phyloP scores from a whole-genome alignment of 2,888 invertebrate species.

The Halictus quadricinctus region DNA sequence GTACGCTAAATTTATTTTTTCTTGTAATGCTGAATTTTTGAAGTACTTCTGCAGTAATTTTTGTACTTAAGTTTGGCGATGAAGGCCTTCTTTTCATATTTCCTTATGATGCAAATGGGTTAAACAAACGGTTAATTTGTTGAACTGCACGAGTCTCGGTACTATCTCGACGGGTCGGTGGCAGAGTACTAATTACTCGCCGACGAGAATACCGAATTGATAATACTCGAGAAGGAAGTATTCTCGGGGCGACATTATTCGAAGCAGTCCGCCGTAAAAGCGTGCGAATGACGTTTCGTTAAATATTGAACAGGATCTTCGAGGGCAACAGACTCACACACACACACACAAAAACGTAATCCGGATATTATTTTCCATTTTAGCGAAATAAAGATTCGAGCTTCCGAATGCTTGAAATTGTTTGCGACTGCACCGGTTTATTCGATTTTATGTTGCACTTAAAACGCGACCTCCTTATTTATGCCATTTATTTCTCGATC shows the following conservation, averaged over 20 bases:
- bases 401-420: not conserved
- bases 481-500: not conserved
- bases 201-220: not conserved
- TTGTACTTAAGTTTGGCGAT: too few species aligned
- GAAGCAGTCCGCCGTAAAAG: not conserved
- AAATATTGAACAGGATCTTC: constrained; percentile 34
- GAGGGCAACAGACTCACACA: constrained; percentile 3
- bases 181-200: not conserved
- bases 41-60: too few species aligned
- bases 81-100: too few species aligned
- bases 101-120: too few species aligned
- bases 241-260: not conserved
- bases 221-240: not conserved
- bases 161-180: not conserved
- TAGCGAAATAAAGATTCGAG: not conserved
- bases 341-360: not conserved
- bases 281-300: constrained; percentile 37
- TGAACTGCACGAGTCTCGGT: not conserved
- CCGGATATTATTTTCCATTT: constrained; percentile 25
- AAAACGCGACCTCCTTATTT: not conserved
- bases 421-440: not conserved
- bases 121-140: not conserved
- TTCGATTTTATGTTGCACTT: not conserved
- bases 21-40: too few species aligned
- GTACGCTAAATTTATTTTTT: too few species aligned